Evolutionary conservation across 2,113 vertebrate species (phyloP), one percentile per base, ranked within the genome.

Genomic region (Orycteropus afer): DNA sequence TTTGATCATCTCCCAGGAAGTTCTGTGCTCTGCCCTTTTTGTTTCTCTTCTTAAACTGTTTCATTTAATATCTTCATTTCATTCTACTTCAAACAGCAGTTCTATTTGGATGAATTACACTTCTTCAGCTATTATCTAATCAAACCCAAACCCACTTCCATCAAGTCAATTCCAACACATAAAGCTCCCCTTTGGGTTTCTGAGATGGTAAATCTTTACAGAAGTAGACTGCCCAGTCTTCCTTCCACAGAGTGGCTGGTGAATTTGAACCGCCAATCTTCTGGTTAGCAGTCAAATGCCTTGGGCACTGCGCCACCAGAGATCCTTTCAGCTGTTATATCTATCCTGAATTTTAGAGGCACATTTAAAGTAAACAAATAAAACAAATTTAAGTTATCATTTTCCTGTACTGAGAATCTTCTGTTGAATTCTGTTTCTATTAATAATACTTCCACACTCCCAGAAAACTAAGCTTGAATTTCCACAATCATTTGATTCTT

Each of bases 321-420:
- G n/a, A n/a, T n/a, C n/a, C n/a, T n/a, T 86, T 85, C 15, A 47
- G 53, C 59, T 86, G 93, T 86, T 65, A 34, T 59, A 51, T 87
- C 23, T 67, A 47, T 14, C n/a, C 1, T 23, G 53, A 57, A 59
- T 89, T 93, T 86, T 91, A 82, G 45, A 94, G 40, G 15, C 34
- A 79, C 13, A 81, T 25, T 86, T 25, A n/a, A 81, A 77, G 71
- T 55, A 59, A 92, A n/a, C 40, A 83, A 92, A 37, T 45, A 84
- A 78, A 71, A 86, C n/a, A 81, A 49, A 88, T 23, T 34, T 81
- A n/a, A 71, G 61, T 49, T 40, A 71, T 22, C 6, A 27, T 37
- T n/a, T 37, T 11, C 42, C 59, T 73, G 23, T 45, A 57, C 40
- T 59, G 37, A 67, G 40, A 34, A 5, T 57, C 51, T 86, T 17